Evolutionary conservation across 2,888 invertebrate genomes (phyloP), one percentile per base, ranked within the genome.

Genomic region (Philereme vetulata): DNA sequence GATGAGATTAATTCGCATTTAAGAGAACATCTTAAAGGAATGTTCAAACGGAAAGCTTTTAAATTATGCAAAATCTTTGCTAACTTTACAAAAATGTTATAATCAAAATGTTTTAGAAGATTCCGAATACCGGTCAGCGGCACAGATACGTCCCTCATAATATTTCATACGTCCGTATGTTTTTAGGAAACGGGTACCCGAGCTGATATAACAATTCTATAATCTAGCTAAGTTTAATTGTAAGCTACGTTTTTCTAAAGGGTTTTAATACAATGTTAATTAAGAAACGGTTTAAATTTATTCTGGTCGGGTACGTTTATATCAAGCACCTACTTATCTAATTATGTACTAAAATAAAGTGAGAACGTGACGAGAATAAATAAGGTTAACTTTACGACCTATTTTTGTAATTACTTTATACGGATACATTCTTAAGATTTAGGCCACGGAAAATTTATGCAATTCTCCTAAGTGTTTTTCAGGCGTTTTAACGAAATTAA

Each of bases 341-440:
- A 79, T 78, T 74, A 78, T 77, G 69, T 70, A 66, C 64, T 64
- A 76, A 78, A 78, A 76, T 72, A 74, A 75, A 78, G 73, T 66
- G 67, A 60, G 70, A 66, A 83, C 86, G 85, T 85, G 86, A 78
- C 77, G 64, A 55, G 83, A 85, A 84, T 86, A 72, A 80, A 79
- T 83, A 81, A 78, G 85, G 87, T 86, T 81, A 84, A 77, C 76
- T 75, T 76, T 65, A 71, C 70, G 71, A 73, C 75, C 76, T 71
- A n/a, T 77, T 66, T 79, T 77, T 75, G 65, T 81, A 83, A 84
- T 85, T 80, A 82, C 72, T 77, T 78, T 60, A 64, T 62, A n/a
- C n/a, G n/a, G n/a, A n/a, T n/a, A 50, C 53, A 51, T 50, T 52
- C 62, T 66, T 64, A 61, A 61, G 64, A 65, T 65, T 68, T 60